phyloP scores from a whole-genome alignment of 2,113 vertebrate species.

The Ailuropoda melanoleuca region DNA sequence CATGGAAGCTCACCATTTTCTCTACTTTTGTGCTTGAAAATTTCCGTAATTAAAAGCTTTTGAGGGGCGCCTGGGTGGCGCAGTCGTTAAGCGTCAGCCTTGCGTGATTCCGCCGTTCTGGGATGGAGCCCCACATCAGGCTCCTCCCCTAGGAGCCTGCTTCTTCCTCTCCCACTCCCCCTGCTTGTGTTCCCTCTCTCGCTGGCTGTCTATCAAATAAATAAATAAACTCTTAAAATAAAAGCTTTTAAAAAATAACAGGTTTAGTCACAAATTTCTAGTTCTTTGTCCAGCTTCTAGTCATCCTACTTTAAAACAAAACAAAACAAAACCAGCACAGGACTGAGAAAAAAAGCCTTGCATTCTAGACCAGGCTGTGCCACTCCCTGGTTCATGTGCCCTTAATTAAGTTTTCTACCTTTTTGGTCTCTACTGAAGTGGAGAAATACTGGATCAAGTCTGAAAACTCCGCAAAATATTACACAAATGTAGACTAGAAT shows the following conservation, averaged over 20 bases:
- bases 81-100: too few species aligned
- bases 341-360: background rate
- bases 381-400: background rate
- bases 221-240: background rate
- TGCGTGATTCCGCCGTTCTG: too few species aligned
- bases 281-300: background rate
- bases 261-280: background rate
- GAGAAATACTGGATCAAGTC: background rate
- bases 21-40: background rate
- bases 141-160: too few species aligned
- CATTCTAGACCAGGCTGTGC: background rate
- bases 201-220: too few species aligned
- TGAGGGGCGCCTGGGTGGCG: too few species aligned
- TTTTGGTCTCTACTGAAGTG: background rate
- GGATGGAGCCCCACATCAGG: too few species aligned
- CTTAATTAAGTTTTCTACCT: background rate
- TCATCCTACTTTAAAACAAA: background rate
- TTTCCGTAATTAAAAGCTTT: background rate
- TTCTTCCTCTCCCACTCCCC: too few species aligned
- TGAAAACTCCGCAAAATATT: background rate
- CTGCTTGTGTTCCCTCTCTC: too few species aligned
- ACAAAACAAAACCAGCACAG: background rate
- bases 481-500: background rate
- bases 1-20: background rate
- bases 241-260: background rate